A percentile compares a stretch with the other conserved stretches of the same genome.
These are phyloP conservation scores for Lates calcarifer DNA, from an alignment of 2,113 vertebrate genomes.

Conservation along the genomic window DNA sequence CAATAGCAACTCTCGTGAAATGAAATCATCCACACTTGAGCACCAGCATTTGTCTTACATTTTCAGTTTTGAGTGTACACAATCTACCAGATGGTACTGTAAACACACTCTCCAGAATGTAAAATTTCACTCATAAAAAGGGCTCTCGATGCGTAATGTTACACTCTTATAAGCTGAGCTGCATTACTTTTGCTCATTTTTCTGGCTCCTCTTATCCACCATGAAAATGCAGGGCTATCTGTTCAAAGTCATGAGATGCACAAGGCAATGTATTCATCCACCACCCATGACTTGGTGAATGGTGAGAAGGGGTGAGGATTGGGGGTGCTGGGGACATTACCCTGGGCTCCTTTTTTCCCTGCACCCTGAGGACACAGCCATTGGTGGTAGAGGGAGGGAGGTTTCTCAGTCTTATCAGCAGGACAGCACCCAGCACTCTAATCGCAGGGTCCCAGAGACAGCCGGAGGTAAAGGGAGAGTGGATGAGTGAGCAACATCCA, in stretches of 20 bases:
- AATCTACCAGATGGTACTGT: constrained; percentile 55
- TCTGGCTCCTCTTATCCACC: constrained; percentile 50
- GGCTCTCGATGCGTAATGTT: constrained; percentile 48
- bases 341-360: constrained; percentile 54
- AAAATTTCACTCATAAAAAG: constrained; percentile 41
- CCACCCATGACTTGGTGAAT: constrained; percentile 53
- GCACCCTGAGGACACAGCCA: constrained; percentile 72
- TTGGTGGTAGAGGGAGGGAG: constrained; percentile 49
- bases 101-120: constrained; percentile 53
- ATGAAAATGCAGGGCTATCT: constrained; percentile 44
- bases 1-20: constrained; percentile 42
- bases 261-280: constrained; percentile 39
- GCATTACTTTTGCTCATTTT: constrained; percentile 36
- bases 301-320: constrained; percentile 32
- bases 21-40: constrained; percentile 47
- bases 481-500: constrained; percentile 69
- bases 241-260: constrained; percentile 51
- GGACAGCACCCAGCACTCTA: constrained; percentile 87
- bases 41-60: constrained; percentile 49
- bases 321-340: constrained; percentile 43
- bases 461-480: constrained; percentile 65
- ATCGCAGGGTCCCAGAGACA: constrained; percentile 85
- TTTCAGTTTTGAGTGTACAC: constrained; percentile 48
- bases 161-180: constrained; percentile 33
- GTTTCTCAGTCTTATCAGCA: constrained; percentile 87